Base-by-base conservation (phyloP, 2,888 invertebrate species). In the Apamea monoglypha region DNA sequence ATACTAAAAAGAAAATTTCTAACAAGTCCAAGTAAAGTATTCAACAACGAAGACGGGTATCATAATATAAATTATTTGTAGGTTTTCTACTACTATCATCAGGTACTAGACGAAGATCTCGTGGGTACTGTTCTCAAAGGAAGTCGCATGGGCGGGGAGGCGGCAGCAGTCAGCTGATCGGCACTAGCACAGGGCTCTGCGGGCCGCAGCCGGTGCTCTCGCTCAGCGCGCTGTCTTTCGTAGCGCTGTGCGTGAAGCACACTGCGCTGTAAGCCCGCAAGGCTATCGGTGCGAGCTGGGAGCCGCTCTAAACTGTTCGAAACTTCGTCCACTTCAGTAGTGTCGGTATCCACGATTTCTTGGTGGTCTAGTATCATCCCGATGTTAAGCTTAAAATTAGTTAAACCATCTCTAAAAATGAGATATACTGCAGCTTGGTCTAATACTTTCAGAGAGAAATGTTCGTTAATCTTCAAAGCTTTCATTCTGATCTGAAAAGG, bases 331-430 rank as follows among this genome's bases (percentile, higher is more conserved):
- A 95, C 88, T 82, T 94, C 94, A 25, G 93, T 92, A 32, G 92
- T 94, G 76, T 94, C 94, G 0, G 94, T 97, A 92, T 94, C 97
- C 86, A 93, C 96, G 89, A 93, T 97, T 94, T 94, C 97, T 93
- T 94, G 96, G 92, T 94, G 97, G 93, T 95, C 97, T 92, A 95
- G 93, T 90, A 92, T 94, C 97, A 95, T 97, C 89, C 95, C 97
- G 90, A 92, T 92, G 84, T 96, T 96, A 53, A 96, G 80, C 90
- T 96, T 96, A 61, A 96, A 83, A 87, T 94, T 96, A 10, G 94
- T 94, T 29, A 92, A 89, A 5, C 96, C 96, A 81, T 96, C 96
- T 84, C 95, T 92, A 84, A 92, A 97, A 64, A 94, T 93, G 8
- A 97, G 90, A 87, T 96, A 95, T 61, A 96, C 89, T 14, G 93